Percentiles rank a stretch among this genome's conserved stretches.
Evolutionary conservation across 92 coral and sea anemone species (phyloP).

Genomic region (Chrysogorgia sp.): DNA sequence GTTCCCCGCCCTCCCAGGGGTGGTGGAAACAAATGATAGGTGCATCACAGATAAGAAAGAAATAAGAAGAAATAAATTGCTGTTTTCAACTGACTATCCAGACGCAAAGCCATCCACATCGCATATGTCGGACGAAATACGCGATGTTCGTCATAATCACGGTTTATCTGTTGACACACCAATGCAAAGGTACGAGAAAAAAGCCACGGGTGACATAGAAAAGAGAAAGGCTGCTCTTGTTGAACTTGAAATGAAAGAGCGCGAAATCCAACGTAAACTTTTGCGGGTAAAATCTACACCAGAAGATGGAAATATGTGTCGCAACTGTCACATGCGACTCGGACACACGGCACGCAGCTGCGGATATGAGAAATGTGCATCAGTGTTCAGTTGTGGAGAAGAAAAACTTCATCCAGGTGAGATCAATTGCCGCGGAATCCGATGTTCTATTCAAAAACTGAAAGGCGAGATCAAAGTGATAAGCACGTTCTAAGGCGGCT

Average conservation of each 20-base stretch:
- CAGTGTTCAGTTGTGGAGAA: conserved; percentile 56
- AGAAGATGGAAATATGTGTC: conserved; percentile 62
- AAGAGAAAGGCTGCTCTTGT: conserved; percentile 35
- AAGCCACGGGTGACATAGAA: conserved; percentile 27
- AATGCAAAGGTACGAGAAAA: conserved; percentile 44
- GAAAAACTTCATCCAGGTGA: conserved; percentile 60
- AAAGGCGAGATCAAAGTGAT: conserved; percentile 35
- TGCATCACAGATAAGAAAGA: no score
- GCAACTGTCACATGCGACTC: conserved; percentile 59
- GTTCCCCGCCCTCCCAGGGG: no score
- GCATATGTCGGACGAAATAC: no score
- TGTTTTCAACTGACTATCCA: no score
- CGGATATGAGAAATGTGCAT: conserved; percentile 36
- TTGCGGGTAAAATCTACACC: conserved; percentile 47
- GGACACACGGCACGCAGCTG: conserved; percentile 56
- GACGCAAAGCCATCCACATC: no score
- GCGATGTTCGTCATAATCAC: no score
- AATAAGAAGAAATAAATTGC: no score
- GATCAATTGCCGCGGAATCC: conserved; percentile 31
- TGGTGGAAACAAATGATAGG: no score
- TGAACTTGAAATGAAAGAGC: conserved; percentile 35
- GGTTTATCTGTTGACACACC: no score
- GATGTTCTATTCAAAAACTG: conserved; percentile 43
- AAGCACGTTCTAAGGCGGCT: conserved; percentile 11
- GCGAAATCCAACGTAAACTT: conserved; percentile 4